Base-by-base conservation (phyloP, 2,113 vertebrate species). In the Heterotis niloticus region DNA sequence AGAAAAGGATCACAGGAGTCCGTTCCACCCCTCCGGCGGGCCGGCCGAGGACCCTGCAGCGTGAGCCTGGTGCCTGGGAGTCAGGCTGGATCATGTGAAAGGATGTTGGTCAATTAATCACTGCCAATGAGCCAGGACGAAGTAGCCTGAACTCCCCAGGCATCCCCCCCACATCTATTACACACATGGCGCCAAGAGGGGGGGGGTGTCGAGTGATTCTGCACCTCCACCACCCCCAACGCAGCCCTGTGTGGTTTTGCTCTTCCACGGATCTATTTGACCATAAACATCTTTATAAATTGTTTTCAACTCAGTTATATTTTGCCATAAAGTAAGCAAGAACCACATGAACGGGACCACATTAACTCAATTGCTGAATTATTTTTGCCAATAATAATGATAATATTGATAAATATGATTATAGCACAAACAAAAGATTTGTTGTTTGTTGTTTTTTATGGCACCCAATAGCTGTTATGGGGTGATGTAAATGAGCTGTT, bases 71-170 rank as follows among this genome's bases (percentile, higher is more conserved):
- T 81, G 81, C 85, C 84, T 86, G 70, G 73, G 76, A 83, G 84
- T 89, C 82, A 85, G 75, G 84, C 90, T 85, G 89, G 88, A 90
- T 91, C 89, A 87, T 85, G 84, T 87, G 87, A 87, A 90, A 90
- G 67, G 84, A 81, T 81, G 80, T 81, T 64, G 0, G 86, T 62
- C 85, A 83, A 85, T 92, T 89, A 92, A 92, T 93, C 88, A 92
- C 80, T 83, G 78, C 87, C 90, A 91, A 88, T 90, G 90, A 93
- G 86, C 91, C 89, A 87, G 86, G 87, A 88, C 89, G 0, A 68
- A 87, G 76, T 83, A 82, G 84, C 80, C 74, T 77, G 75, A 85
- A 75, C 82, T 64, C 34, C 34, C 34, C 34, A 44, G 34, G 34
- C 34, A 44, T 0, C 79, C 76, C 65, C n/a, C 79, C 72, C 79